Evolutionary conservation across 1,140 invertebrate species (phyloP).

Genomic region (Atopsyche davidsoni): DNA sequence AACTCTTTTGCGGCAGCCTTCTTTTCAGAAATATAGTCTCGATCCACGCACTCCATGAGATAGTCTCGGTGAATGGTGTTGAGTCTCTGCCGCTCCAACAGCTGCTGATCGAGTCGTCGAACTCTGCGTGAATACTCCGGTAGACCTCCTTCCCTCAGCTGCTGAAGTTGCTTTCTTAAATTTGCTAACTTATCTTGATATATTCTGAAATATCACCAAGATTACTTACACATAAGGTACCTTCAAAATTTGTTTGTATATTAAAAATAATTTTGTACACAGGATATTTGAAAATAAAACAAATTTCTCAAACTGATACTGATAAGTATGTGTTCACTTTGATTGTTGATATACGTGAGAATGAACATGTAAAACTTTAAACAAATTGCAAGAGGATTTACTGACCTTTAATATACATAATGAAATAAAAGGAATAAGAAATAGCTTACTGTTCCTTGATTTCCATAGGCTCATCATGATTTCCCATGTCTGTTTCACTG

Average conservation of each 20-base stretch:
- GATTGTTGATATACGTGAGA: no score
- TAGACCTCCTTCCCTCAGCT: slow-evolving; percentile 79
- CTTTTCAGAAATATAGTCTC: slow-evolving; percentile 83
- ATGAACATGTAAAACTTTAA: no score
- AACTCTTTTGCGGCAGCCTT: slow-evolving; percentile 84
- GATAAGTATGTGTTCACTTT: no score
- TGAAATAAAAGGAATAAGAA: slow-evolving; percentile 7
- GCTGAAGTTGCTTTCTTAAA: slow-evolving; percentile 84
- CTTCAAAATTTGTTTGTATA: no score
- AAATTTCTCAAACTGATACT: no score
- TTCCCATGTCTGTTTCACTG: slow-evolving; percentile 81
- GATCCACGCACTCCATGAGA: slow-evolving; percentile 78
- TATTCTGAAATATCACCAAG: slow-evolving; percentile 68
- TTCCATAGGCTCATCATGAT: slow-evolving; percentile 74
- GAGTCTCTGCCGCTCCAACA: slow-evolving; percentile 70
- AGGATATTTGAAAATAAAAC: no score
- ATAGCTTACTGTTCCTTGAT: slow-evolving; percentile 83
- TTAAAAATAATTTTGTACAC: no score
- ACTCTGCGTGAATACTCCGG: slow-evolving; percentile 79
- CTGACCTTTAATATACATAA: neutral
- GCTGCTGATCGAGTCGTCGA: slow-evolving; percentile 74
- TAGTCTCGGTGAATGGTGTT: slow-evolving; percentile 81
- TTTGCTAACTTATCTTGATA: slow-evolving; percentile 89
- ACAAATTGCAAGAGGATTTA: no score
- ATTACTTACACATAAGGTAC: no score